These are phyloP conservation scores for Philaenus spumarius DNA, from an alignment of 1,140 invertebrate genomes.

Conservation along the genomic window DNA sequence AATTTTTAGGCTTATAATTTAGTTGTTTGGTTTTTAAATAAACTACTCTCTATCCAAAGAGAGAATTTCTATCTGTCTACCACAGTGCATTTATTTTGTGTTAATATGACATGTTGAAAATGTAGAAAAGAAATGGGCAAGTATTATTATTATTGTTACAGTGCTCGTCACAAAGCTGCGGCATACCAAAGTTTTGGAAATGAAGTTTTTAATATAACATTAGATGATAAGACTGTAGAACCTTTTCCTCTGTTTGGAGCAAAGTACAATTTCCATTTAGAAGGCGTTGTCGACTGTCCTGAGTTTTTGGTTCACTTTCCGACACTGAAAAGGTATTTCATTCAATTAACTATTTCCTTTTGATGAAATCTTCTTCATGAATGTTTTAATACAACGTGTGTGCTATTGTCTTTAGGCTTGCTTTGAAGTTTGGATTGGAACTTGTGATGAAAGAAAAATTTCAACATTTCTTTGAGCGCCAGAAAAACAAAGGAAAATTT, in stretches of 20 bases:
- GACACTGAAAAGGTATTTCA: constrained; percentile 57
- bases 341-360: no score
- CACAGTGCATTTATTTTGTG: no score
- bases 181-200: constrained; percentile 72
- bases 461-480: constrained; percentile 48
- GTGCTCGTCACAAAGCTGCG: constrained; percentile 50
- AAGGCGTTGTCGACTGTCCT: constrained; percentile 95
- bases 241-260: constrained; percentile 87
- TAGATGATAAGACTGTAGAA: constrained; percentile 58
- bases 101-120: no score
- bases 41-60: no score
- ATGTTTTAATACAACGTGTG: not conserved
- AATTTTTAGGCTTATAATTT: no score
- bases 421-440: constrained; percentile 50
- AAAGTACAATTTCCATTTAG: constrained; percentile 92
- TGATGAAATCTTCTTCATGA: no score
- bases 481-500: constrained; percentile 40
- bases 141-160: constrained; percentile 39
- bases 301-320: constrained; percentile 97
- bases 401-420: constrained; percentile 43
- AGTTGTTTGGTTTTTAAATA: no score
- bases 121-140: no score
- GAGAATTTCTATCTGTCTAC: no score
- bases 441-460: constrained; percentile 49
- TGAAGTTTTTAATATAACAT: constrained; percentile 75